Percentiles rank a stretch among this genome's conserved stretches.
phyloP scores from a whole-genome alignment of 2,113 vertebrate species.

The Stigmatopora argus region DNA sequence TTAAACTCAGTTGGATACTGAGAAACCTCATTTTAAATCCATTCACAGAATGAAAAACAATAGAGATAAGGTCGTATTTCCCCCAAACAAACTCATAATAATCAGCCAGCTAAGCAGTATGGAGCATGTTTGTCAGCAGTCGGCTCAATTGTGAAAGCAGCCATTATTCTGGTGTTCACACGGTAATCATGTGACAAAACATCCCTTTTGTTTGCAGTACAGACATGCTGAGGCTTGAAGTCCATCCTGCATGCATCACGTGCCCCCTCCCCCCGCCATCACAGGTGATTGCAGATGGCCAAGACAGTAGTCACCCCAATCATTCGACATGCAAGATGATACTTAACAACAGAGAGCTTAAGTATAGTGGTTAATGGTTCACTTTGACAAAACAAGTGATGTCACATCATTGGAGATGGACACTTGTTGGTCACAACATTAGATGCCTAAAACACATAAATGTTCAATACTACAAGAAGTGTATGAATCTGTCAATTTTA shows the following conservation, averaged over 20 bases:
- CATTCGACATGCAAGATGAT: constrained; percentile 1
- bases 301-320: background rate
- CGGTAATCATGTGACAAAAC: constrained; percentile 17
- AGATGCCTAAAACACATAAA: background rate
- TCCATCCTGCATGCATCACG: constrained; percentile 9
- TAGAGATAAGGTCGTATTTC: constrained; percentile 22
- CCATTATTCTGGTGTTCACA: constrained; percentile 15
- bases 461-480: background rate
- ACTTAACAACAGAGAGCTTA: background rate
- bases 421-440: background rate
- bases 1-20: background rate
- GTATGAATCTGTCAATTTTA: background rate
- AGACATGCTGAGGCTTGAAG: constrained; percentile 32
- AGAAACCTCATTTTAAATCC: background rate
- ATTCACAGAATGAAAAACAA: background rate
- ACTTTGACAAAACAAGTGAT: background rate
- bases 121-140: background rate
- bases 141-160: constrained; percentile 3
- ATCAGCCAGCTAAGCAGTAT: background rate
- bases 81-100: constrained; percentile 11
- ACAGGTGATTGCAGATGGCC: constrained; percentile 17
- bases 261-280: constrained; percentile 6
- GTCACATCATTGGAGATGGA: background rate
- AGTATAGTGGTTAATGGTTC: background rate
- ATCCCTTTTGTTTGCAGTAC: constrained; percentile 33